These are phyloP conservation scores for Caloenas nicobarica DNA, from an alignment of 2,113 vertebrate genomes.

Conservation along the genomic window DNA sequence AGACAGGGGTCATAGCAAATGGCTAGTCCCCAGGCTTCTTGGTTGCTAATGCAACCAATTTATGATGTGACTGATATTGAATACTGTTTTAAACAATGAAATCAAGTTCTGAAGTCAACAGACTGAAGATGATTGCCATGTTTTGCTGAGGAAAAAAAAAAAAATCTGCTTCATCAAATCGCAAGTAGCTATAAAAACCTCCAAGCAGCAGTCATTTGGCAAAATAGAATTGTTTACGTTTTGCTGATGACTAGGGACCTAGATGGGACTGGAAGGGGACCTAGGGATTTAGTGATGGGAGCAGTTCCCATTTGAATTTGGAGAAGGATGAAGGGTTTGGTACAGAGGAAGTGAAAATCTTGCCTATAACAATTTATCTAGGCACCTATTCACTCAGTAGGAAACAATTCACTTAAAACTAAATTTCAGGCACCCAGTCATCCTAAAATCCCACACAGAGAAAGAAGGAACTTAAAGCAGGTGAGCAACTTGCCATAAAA, in stretches of 20 bases:
- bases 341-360: not conserved
- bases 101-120: not conserved
- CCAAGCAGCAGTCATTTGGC: not conserved
- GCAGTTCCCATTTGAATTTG: not conserved
- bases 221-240: not conserved
- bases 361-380: not conserved
- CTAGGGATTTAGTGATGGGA: not conserved
- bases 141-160: not conserved
- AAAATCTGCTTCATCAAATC: not conserved
- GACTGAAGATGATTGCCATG: not conserved
- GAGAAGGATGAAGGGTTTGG: not conserved
- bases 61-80: not conserved
- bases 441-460: not conserved
- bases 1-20: not conserved
- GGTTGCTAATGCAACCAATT: not conserved
- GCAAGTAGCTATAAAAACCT: not conserved
- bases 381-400: not conserved
- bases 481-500: not conserved
- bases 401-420: not conserved
- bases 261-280: not conserved
- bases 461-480: not conserved
- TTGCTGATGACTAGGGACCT: not conserved
- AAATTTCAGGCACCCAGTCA: not conserved
- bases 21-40: not conserved
- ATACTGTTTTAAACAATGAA: not conserved